Evolutionary conservation across 2,888 invertebrate genomes (phyloP), one percentile per base, ranked within the genome.

Genomic region (Subacronicta megacephala): DNA sequence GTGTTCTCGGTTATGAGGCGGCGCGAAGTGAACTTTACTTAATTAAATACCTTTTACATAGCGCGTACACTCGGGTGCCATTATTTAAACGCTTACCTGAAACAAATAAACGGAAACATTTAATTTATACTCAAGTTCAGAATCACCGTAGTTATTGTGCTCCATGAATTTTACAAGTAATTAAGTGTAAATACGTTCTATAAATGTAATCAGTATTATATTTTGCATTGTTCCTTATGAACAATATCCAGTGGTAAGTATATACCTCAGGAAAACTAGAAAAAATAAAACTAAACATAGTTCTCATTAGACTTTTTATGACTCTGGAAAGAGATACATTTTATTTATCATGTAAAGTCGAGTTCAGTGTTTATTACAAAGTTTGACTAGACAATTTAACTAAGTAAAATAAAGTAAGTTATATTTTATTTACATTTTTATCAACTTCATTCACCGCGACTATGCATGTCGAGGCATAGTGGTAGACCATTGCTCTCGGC

Each of bases 21-120:
- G 55, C 47, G 36, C 50, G 23, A 50, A 46, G 58, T 44, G 33
- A 52, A 58, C 38, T 54, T 65, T 47, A 31, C 57, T 63, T 71
- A 67, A 68, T 56, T 72, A 74, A 75, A 71, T 78, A 80, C 75
- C 79, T 80, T 73, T 71, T 62, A 61, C 64, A 65, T 43, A 42
- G 55, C 40, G 64, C 66, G 58, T 55, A 56, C 59, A 53, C 54
- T 49, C 36, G 51, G 59, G 55, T 53, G 63, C 63, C 75, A 75
- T 76, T 67, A 72, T 71, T 77, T 62, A 72, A 69, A 62, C 44
- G 72, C 84, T 83, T 85, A 85, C 85, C 85, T 84, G 85, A 69
- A 85, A 85, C 80, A 80, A 85, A 80, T 54, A 72, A 71, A 75
- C 23, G 51, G 65, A 62, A 71, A 64, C 46, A 69, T 53, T 70